Percentiles rank a stretch among this genome's conserved stretches.
Evolutionary conservation across 2,888 invertebrate genomes (phyloP).

Genomic region (Eilema griseolum): DNA sequence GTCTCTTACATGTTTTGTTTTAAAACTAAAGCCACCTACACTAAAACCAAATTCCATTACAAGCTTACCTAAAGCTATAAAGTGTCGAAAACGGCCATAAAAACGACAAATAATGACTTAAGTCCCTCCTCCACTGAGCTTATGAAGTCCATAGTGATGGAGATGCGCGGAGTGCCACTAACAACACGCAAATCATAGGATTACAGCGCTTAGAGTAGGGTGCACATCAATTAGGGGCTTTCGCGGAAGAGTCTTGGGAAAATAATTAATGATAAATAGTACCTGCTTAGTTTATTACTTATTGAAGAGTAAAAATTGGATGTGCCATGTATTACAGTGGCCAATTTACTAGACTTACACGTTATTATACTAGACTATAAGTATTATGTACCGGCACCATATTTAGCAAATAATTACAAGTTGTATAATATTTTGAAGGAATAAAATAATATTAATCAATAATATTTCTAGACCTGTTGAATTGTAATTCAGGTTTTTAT

Average conservation of each 20-base stretch:
- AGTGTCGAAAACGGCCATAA: conserved; percentile 40
- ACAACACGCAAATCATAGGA: conserved; percentile 76
- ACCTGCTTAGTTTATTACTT: background rate
- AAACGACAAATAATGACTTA: conserved; percentile 55
- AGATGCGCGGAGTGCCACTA: conserved; percentile 55
- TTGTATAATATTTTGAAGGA: background rate
- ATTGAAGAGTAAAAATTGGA: too few species aligned
- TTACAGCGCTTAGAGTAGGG: conserved; percentile 54
- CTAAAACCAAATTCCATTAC: conserved; percentile 18
- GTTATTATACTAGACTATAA: too few species aligned
- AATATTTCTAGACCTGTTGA: too few species aligned
- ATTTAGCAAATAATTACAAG: background rate
- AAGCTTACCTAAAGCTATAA: conserved; percentile 28
- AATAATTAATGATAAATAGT: background rate
- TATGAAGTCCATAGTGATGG: conserved; percentile 38
- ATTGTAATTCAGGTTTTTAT: too few species aligned
- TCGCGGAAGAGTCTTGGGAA: background rate
- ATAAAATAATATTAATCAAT: too few species aligned
- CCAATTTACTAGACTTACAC: too few species aligned
- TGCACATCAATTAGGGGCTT: conserved; percentile 19
- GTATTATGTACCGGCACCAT: too few species aligned
- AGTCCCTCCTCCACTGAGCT: conserved; percentile 16
- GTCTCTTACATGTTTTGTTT: background rate
- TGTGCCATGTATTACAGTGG: too few species aligned
- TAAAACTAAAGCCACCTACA: conserved; percentile 11